Conservation (phyloP, 2,113 vertebrate genomes). For the Cisticola juncidis region DNA sequence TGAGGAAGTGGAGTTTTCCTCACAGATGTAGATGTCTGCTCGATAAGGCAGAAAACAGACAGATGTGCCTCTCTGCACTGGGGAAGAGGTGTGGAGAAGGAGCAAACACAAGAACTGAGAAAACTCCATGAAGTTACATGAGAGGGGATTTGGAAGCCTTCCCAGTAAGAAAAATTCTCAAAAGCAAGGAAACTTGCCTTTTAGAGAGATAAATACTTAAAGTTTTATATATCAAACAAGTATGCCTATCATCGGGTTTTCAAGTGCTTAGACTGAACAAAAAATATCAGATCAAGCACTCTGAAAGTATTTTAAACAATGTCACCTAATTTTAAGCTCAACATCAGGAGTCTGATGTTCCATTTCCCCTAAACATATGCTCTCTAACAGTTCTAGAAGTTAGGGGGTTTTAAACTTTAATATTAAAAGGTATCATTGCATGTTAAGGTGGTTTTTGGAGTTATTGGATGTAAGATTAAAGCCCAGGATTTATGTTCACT, state of each 20-base stretch:
- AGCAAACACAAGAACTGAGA: conserved; percentile 75
- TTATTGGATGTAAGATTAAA: neutral
- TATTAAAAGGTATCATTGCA: neutral
- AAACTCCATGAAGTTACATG: conserved; percentile 67
- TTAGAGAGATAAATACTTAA: conserved; percentile 57
- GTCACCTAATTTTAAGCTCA: neutral
- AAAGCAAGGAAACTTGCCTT: conserved; percentile 45
- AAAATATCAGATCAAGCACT: neutral
- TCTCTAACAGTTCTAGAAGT: neutral
- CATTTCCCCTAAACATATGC: neutral
- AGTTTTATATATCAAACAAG: conserved; percentile 42
- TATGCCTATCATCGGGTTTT: neutral
- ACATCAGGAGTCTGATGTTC: neutral
- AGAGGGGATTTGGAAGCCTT: conserved; percentile 72
- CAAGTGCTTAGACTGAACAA: neutral
- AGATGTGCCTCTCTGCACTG: conserved; percentile 80
- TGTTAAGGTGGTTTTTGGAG: neutral
- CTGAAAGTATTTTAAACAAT: neutral
- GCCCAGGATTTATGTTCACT: neutral
- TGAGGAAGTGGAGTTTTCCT: conserved; percentile 83
- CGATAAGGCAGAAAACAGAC: conserved; percentile 83
- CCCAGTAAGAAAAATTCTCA: conserved; percentile 69
- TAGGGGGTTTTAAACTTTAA: rapidly evolving
- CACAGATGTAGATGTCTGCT: conserved; percentile 83
- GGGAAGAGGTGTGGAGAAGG: conserved; percentile 77